Evolutionary conservation across 2,797 vertebrate genomes (phyloP).

Genomic region (Arnoldichthys spilopterus): DNA sequence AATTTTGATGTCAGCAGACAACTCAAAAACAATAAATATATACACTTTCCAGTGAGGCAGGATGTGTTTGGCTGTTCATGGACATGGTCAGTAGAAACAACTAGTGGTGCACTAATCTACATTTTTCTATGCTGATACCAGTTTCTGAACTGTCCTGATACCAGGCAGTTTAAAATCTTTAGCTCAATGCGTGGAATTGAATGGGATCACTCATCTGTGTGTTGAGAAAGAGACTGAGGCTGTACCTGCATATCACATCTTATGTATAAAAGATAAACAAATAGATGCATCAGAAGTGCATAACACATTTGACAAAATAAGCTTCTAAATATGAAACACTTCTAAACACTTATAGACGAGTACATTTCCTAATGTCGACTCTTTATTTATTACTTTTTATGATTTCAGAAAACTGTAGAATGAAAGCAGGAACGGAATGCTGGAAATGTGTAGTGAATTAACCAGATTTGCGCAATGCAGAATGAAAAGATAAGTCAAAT

Average conservation of each 20-base stretch:
- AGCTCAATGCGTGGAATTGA: neutral
- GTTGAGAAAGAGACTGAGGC: neutral
- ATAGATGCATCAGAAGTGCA: too few relatives aligned
- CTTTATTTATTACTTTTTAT: neutral
- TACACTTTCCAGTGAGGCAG: neutral
- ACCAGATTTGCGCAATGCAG: neutral
- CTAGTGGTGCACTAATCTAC: neutral
- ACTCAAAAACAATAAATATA: slow-evolving; percentile 26
- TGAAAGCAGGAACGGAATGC: neutral
- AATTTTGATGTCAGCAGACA: neutral
- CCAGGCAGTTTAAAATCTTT: neutral
- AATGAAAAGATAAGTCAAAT: neutral
- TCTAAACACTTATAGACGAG: neutral
- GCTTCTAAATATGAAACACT: too few relatives aligned
- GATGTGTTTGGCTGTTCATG: neutral
- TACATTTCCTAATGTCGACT: neutral
- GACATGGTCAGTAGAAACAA: neutral
- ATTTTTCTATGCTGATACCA: neutral
- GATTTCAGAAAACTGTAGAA: neutral
- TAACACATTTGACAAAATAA: too few relatives aligned
- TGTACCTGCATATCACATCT: too few relatives aligned
- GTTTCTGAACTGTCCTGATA: neutral
- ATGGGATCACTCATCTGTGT: neutral
- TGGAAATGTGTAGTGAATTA: neutral
- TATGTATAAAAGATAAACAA: too few relatives aligned